These are phyloP conservation scores for Quiscalus mexicanus DNA, from an alignment of 2,113 vertebrate genomes.

Conservation along the genomic window DNA sequence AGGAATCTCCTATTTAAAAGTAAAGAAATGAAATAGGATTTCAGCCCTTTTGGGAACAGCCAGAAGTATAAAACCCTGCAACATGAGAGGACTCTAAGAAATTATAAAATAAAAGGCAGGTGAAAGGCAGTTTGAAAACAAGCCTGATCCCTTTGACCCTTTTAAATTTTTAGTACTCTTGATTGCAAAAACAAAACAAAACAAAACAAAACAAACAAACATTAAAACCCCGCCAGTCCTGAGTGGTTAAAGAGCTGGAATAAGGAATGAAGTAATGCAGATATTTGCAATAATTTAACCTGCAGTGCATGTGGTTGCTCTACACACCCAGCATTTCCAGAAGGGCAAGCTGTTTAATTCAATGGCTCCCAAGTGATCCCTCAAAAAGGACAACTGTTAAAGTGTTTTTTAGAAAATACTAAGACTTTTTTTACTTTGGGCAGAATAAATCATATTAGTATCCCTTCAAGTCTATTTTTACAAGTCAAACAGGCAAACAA, in stretches of 20 bases:
- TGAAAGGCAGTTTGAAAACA: not conserved
- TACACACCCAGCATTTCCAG: not conserved
- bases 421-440: not conserved
- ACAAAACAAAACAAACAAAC: not conserved
- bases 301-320: not conserved
- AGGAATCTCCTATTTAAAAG: not conserved
- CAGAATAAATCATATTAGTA: not conserved
- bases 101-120: not conserved
- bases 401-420: not conserved
- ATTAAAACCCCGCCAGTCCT: not conserved
- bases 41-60: not conserved
- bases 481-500: not conserved
- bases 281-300: not conserved
- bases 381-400: not conserved
- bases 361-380: not conserved
- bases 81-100: not conserved
- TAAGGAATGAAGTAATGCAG: not conserved
- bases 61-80: not conserved
- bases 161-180: not conserved
- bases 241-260: not conserved
- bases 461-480: not conserved
- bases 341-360: not conserved
- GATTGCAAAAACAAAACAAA: not conserved
- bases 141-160: not conserved
- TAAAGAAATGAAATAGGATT: not conserved